phyloP scores from a whole-genome alignment of 2,797 vertebrate species.

The Anolis apletophallus region DNA sequence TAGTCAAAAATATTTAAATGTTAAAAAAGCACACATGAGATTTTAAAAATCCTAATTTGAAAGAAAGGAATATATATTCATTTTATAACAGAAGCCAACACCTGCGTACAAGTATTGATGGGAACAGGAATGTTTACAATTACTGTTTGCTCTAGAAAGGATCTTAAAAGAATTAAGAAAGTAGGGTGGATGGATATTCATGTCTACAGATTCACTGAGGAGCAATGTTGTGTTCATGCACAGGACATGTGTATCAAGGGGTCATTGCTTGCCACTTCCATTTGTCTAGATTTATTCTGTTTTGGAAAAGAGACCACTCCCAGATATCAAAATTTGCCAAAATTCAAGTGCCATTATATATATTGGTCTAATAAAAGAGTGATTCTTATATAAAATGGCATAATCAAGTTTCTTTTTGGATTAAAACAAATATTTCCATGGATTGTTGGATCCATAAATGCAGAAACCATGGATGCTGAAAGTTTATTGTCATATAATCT shows the following conservation, averaged over 20 bases:
- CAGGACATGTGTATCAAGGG: background rate
- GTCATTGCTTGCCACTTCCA: background rate
- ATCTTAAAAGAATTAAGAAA: background rate
- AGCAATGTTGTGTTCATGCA: background rate
- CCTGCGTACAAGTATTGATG: background rate
- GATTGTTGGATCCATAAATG: too few species aligned
- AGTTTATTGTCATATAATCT: too few species aligned
- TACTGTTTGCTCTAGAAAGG: background rate
- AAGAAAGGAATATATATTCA: background rate
- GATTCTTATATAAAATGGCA: too few species aligned
- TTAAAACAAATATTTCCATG: too few species aligned
- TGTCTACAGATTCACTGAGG: background rate
- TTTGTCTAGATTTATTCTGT: background rate
- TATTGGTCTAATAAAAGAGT: too few species aligned
- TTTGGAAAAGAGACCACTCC: background rate
- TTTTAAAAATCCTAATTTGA: background rate
- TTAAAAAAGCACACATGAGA: background rate
- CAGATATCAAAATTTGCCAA: too few species aligned
- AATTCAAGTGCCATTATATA: too few species aligned
- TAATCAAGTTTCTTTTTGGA: too few species aligned
- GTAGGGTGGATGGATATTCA: background rate
- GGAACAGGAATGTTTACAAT: background rate
- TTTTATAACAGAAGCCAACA: background rate
- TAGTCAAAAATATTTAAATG: background rate
- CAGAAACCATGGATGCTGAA: too few species aligned